Base-by-base conservation (phyloP, 2,113 vertebrate species). In the Tonatia bakeri region DNA sequence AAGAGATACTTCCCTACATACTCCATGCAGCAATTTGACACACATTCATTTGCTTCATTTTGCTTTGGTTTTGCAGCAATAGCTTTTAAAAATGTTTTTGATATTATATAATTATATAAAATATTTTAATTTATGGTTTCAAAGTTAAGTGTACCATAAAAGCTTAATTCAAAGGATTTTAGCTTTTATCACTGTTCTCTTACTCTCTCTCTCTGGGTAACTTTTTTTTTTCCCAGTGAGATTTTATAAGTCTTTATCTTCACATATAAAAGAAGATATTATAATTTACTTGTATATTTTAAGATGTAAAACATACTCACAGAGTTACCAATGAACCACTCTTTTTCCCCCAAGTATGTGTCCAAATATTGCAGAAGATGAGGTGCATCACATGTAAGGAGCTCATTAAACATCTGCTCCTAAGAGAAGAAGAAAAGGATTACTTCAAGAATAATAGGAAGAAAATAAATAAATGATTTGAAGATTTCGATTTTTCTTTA, bases 261-360 rank as follows among this genome's bases (percentile, higher is more conserved):
- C 31, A 76, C 43, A 76, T 9, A 36, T 69, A 36, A 36, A 20
- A 36, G 61, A 64, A 31, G 28, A 31, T 14, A 64, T 31, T 59
- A 52, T 40, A 20, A 64, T 64, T n/a, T 88, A 11, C 65, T 94
- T 56, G 0, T 45, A 47, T 70, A 80, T 87, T 94, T 24, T 16
- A 86, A 89, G 50, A 79, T 64, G 36, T 61, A 56, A 93, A 47
- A 77, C 11, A 72, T 97, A 98, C 99, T 99, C 93, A 99, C 98
- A 75, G 98, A 98, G 47, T 98, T 96, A 19, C 98, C 99, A 87
- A 98, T 96, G 82, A 99, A 91, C 98, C 99, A 99, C 40, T 97
- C 96, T 0, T 97, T 98, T 72, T 98, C 96, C 2, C 97, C 98
- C 87, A 99, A 85, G 77, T 98, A 98, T 61, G 94, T 88, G n/a